phyloP scores from a whole-genome alignment of 1,140 invertebrate genomes.

The Eumaeus atala region DNA sequence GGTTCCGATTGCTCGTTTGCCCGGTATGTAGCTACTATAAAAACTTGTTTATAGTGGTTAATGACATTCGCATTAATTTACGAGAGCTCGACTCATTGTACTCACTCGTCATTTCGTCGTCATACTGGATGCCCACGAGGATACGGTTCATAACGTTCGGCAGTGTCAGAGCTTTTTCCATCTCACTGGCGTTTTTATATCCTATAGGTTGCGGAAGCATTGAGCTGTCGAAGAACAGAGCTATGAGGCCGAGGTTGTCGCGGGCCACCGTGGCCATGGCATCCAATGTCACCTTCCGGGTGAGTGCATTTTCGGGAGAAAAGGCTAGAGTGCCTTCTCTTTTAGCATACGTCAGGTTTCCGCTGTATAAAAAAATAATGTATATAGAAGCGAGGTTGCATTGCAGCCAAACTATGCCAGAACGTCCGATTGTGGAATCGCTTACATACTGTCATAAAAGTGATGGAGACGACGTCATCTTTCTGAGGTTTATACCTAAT shows the following conservation, averaged over 20 bases:
- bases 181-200: constrained; percentile 48
- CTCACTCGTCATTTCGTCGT: constrained; percentile 67
- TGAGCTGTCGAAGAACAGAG: constrained; percentile 50
- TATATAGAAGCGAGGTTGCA: background rate
- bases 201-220: constrained; percentile 57
- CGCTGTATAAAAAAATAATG: constrained; percentile 30
- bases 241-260: constrained; percentile 55
- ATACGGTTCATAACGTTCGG: constrained; percentile 61
- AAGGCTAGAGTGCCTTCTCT: constrained; percentile 59
- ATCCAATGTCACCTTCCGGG: constrained; percentile 52
- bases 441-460: too few relatives aligned
- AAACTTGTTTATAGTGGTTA: too few relatives aligned
- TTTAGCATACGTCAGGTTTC: constrained; percentile 50
- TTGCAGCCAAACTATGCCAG: too few relatives aligned
- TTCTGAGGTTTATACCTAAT: too few relatives aligned
- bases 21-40: too few relatives aligned
- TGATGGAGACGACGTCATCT: too few relatives aligned
- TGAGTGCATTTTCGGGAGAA: constrained; percentile 57
- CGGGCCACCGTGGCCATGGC: constrained; percentile 58
- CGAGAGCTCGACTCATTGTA: constrained; percentile 17
- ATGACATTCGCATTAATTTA: too few relatives aligned
- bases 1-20: too few relatives aligned
- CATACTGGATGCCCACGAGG: constrained; percentile 73
- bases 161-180: constrained; percentile 58
- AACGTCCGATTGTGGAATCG: too few relatives aligned